phyloP scores from a whole-genome alignment of 2,113 vertebrate species.

The Martes martes region DNA sequence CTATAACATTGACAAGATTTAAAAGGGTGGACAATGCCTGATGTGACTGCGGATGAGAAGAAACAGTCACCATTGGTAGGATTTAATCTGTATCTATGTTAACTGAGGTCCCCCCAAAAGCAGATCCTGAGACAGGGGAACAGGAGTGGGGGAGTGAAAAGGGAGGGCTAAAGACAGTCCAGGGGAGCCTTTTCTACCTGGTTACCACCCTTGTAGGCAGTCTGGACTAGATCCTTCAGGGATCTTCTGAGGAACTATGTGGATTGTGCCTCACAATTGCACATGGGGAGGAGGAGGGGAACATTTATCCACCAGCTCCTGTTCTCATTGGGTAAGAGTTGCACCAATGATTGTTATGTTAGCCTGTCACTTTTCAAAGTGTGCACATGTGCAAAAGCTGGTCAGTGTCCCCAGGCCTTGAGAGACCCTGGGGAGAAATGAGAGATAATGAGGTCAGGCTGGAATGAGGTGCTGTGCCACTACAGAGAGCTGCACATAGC shows the following conservation, averaged over 20 bases:
- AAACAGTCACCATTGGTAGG: not conserved
- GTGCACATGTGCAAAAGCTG: not conserved
- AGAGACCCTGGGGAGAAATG: not conserved
- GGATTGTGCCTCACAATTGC: not conserved
- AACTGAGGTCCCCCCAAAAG: not conserved
- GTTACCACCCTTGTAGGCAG: not conserved
- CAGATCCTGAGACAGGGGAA: not conserved
- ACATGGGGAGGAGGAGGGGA: not conserved
- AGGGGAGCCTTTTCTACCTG: not conserved
- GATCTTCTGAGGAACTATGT: not conserved
- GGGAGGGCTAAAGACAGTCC: not conserved
- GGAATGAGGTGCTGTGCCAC: not conserved
- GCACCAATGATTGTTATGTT: not conserved
- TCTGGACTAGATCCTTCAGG: not conserved
- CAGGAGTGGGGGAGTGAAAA: not conserved
- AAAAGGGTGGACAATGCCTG: not conserved
- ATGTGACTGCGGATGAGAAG: not conserved
- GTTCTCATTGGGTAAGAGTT: not conserved
- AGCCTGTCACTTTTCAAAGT: not conserved
- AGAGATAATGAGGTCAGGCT: not conserved
- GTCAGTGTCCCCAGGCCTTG: not conserved
- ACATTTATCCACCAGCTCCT: not conserved
- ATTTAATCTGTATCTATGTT: not conserved
- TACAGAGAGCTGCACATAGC: not conserved
- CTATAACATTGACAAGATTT: not conserved